Evolutionary conservation across 2,113 vertebrate genomes (phyloP).

Genomic region (Tor tambroides): DNA sequence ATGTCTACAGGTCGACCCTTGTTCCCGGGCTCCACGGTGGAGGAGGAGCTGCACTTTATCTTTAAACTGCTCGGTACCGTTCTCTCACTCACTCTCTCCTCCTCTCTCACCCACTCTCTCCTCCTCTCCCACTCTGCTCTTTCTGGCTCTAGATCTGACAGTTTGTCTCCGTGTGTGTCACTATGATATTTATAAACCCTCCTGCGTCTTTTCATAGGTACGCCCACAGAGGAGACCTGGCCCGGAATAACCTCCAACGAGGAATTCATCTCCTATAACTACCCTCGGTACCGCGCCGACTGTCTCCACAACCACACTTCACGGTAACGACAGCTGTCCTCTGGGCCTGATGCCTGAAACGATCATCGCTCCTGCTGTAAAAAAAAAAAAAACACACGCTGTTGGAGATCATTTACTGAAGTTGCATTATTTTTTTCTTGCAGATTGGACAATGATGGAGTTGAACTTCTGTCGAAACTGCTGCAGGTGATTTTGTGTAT

Average conservation of each 20-base stretch:
- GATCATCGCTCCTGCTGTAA: background rate
- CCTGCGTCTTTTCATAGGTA: conserved; percentile 66
- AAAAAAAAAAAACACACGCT: background rate
- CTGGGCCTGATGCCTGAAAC: background rate
- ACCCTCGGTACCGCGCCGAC: conserved; percentile 77
- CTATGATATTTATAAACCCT: conserved; percentile 46
- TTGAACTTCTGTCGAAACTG: conserved; percentile 85
- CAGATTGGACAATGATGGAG: conserved; percentile 86
- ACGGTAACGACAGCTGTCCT: conserved; percentile 64
- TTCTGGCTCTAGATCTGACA: conserved; percentile 31
- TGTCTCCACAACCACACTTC: conserved; percentile 77
- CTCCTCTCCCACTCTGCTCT: background rate
- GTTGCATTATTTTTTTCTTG: conserved; percentile 38
- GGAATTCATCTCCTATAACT: conserved; percentile 77
- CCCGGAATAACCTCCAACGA: conserved; percentile 76
- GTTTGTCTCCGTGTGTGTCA: conserved; percentile 16
- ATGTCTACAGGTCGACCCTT: conserved; percentile 89
- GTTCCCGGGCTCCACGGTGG: conserved; percentile 90
- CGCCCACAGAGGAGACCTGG: conserved; percentile 78
- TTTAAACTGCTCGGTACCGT: conserved; percentile 85
- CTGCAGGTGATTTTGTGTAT: conserved; percentile 81
- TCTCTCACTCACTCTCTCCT: background rate
- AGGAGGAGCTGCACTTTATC: conserved; percentile 92
- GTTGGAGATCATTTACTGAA: conserved; percentile 3
- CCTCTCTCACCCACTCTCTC: background rate